Evolutionary conservation across 2,113 vertebrate species (phyloP).

Genomic region (Chinchilla lanigera): DNA sequence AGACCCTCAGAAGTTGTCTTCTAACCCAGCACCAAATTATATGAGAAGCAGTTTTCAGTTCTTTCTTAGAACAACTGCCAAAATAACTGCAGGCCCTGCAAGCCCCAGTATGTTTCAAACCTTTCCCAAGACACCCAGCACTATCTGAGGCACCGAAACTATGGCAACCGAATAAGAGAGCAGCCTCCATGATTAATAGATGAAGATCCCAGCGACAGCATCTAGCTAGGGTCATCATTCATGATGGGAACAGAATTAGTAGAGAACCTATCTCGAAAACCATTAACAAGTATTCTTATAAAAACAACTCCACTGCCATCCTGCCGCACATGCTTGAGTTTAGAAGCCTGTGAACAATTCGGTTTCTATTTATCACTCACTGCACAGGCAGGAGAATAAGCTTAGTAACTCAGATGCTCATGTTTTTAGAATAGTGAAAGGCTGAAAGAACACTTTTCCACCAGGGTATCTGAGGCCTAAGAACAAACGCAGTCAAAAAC

Average conservation of each 20-base stretch:
- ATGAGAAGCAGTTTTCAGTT: slow-evolving; percentile 79
- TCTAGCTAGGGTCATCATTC: slow-evolving; percentile 91
- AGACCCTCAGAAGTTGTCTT: slow-evolving; percentile 85
- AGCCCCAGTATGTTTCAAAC: slow-evolving; percentile 87
- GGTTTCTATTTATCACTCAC: slow-evolving; percentile 76
- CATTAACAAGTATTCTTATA: slow-evolving; percentile 78
- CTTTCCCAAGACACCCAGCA: slow-evolving; percentile 95
- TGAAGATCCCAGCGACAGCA: slow-evolving; percentile 94
- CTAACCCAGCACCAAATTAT: slow-evolving; percentile 85
- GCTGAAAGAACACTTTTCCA: slow-evolving; percentile 55
- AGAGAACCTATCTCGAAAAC: slow-evolving; percentile 81
- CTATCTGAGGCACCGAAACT: slow-evolving; percentile 97
- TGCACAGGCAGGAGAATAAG: slow-evolving; percentile 31
- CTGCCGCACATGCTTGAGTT: neutral
- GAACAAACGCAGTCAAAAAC: slow-evolving; percentile 49
- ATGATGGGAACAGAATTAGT: slow-evolving; percentile 86
- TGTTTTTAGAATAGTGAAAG: slow-evolving; percentile 63
- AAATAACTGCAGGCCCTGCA: slow-evolving; percentile 89
- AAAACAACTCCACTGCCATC: slow-evolving; percentile 68
- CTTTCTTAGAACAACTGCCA: slow-evolving; percentile 83
- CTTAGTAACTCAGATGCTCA: slow-evolving; percentile 68
- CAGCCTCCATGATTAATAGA: slow-evolving; percentile 99
- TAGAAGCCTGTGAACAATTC: slow-evolving; percentile 62
- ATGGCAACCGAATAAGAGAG: slow-evolving; percentile 99
- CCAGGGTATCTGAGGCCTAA: slow-evolving; percentile 51